Evolutionary conservation across 1,140 invertebrate species (phyloP), one percentile per base, ranked within the genome.

Genomic region (Dinoponera quadriceps): DNA sequence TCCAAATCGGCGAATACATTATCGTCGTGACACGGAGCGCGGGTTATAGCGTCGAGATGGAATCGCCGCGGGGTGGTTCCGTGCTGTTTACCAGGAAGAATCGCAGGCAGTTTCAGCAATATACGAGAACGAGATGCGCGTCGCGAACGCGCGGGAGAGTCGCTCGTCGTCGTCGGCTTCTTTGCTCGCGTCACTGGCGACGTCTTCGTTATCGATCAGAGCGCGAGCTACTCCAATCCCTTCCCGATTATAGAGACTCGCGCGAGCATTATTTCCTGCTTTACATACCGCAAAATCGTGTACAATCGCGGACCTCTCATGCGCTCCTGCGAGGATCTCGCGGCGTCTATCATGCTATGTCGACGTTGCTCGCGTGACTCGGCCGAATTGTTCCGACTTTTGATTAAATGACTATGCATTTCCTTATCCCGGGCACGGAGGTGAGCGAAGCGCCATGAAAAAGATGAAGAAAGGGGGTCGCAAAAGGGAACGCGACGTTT

Each of bases 351-450:
- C 25, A 44, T 51, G 14, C n/a, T 20, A 44, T 16, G n/a, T 14
- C 54, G 44, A 49, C 44, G 65, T 83, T 77, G 71, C 38, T 87
- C 13, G 85, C 84, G 69, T 51, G 51, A 54, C n/a, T 74, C 57
- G n/a, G 7, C 33, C 54, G 44, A 87, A 83, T 72, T 66, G 85
- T 44, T 18, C 38, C n/a, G 48, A 73, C 27, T 77, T 75, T 66
- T 57, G 65, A 83, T 82, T 59, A 77, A 27, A 83, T 57, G 59
- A 83, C 33, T 74, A 25, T 69, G 55, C 25, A 65, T 16, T 65
- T 75, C 0, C 2, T 51, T 22, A 69, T 86, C 65, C 44, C 29
- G 27, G 38, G 2, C 27, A 73, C 25, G n/a, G 38, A 18, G 33
- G 22, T 5, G 38, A 4, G 7, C 38, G 38, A 44, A 44, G 7